phyloP scores from a whole-genome alignment of 2,888 invertebrate species.

The Cloeon dipterum region DNA sequence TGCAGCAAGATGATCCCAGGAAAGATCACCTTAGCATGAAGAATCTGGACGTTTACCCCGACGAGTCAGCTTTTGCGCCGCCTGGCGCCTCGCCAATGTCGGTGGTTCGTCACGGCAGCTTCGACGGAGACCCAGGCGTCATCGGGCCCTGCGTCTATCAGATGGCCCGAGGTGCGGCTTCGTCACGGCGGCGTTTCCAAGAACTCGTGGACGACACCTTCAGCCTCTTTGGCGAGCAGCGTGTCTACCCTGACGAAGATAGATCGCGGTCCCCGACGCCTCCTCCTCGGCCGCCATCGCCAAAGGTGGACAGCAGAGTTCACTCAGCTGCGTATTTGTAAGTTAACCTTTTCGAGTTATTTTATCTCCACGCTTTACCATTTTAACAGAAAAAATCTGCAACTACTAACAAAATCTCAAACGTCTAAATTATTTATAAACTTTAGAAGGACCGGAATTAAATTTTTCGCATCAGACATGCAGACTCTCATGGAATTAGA shows the following conservation, averaged over 20 bases:
- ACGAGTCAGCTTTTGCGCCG: constrained; percentile 5
- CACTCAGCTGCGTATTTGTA: constrained; percentile 3
- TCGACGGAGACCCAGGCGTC: constrained; percentile 54
- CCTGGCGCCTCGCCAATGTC: not conserved
- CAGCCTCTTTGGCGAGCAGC: constrained; percentile 44
- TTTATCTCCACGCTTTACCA: too few relatives aligned
- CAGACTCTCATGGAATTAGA: too few relatives aligned
- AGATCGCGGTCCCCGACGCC: not conserved
- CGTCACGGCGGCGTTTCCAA: constrained; percentile 40
- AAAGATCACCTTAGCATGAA: constrained; percentile 44
- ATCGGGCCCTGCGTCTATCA: constrained; percentile 56
- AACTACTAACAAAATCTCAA: too few relatives aligned
- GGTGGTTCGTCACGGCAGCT: constrained; percentile 39
- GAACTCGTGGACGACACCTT: constrained; percentile 59
- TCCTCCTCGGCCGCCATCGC: not conserved
- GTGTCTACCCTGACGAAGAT: constrained; percentile 12
- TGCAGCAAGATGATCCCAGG: too few relatives aligned
- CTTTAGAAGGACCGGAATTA: too few relatives aligned
- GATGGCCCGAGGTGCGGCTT: not conserved
- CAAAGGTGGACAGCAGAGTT: constrained; percentile 2
- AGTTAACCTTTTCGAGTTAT: too few relatives aligned
- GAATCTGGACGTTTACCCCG: constrained; percentile 27
- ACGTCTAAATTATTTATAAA: too few relatives aligned
- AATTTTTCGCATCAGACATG: too few relatives aligned
- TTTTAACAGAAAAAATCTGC: too few relatives aligned